Conservation (phyloP, 2,113 vertebrate genomes). For the Cynocephalus volans region DNA sequence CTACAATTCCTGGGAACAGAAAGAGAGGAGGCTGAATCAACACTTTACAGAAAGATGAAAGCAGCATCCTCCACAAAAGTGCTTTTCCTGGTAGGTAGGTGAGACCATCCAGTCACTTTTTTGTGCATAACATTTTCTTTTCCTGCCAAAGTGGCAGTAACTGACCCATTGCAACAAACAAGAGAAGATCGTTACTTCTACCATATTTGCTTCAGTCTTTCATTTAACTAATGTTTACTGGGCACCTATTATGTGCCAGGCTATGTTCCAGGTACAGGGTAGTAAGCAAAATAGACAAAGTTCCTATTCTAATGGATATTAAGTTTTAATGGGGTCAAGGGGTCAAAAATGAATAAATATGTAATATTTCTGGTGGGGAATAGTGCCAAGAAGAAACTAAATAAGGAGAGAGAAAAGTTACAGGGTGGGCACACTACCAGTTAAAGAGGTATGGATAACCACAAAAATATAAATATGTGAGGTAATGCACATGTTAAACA, state of each 20-base stretch:
- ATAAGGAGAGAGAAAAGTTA: neutral
- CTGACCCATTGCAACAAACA: neutral
- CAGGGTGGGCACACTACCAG: neutral
- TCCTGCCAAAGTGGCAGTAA: neutral
- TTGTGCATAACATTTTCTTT: neutral
- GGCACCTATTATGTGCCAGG: neutral
- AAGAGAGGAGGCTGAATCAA: neutral
- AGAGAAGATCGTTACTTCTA: neutral
- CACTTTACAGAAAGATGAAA: neutral
- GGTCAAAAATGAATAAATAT: neutral
- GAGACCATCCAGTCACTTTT: neutral
- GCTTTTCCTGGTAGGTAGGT: neutral
- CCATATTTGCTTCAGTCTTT: neutral
- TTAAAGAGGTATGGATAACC: neutral
- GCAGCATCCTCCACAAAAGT: neutral
- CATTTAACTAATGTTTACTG: neutral
- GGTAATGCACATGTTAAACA: too few relatives aligned
- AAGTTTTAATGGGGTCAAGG: neutral
- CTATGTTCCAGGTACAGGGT: neutral
- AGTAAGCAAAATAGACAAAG: neutral
- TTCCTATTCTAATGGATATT: neutral
- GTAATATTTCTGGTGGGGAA: neutral
- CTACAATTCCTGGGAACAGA: neutral
- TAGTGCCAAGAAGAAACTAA: neutral
- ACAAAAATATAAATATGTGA: too few relatives aligned